Evolutionary conservation across 35 echinoderm and acorn worm genomes (phyloP).

Genomic region (Apostichopus parvimensis): DNA sequence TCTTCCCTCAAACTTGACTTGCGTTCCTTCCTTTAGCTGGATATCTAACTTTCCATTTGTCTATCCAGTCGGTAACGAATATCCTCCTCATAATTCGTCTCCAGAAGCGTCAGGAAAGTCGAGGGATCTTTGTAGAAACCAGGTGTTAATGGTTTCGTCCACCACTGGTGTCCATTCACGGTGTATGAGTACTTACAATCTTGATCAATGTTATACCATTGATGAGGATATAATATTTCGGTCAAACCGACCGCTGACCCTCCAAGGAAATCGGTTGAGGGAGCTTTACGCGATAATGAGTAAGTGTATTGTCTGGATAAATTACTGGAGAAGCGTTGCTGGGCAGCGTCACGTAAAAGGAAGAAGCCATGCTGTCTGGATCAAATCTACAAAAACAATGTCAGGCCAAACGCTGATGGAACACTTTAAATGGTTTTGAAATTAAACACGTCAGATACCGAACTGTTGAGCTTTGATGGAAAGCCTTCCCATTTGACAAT

Average conservation of each 20-base stretch:
- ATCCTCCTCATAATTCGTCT: not conserved
- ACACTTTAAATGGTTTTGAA: constrained; percentile 46
- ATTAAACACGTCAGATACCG: constrained; percentile 32
- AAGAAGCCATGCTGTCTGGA: too few relatives aligned
- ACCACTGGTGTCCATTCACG: constrained; percentile 27
- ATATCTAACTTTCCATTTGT: not conserved
- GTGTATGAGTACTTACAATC: constrained; percentile 28
- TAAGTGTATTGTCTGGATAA: too few relatives aligned
- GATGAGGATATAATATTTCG: constrained; percentile 12
- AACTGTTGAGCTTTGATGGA: constrained; percentile 41
- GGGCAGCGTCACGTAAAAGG: too few relatives aligned
- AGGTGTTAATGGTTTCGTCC: not conserved
- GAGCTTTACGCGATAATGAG: not conserved
- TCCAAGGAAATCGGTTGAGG: constrained; percentile 4
- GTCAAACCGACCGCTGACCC: constrained; percentile 66
- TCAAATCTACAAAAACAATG: too few relatives aligned
- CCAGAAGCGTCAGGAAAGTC: constrained; percentile 47
- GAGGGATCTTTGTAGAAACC: constrained; percentile 51
- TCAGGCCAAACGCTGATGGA: not conserved
- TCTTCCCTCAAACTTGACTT: not conserved
- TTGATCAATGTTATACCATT: constrained; percentile 38
- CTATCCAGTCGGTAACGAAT: not conserved
- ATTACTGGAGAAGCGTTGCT: too few relatives aligned
- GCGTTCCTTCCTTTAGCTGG: too few relatives aligned
- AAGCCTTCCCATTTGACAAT: constrained; percentile 49